These are phyloP conservation scores for Ectropis grisescens DNA, from an alignment of 1,140 invertebrate species.

Conservation along the genomic window DNA sequence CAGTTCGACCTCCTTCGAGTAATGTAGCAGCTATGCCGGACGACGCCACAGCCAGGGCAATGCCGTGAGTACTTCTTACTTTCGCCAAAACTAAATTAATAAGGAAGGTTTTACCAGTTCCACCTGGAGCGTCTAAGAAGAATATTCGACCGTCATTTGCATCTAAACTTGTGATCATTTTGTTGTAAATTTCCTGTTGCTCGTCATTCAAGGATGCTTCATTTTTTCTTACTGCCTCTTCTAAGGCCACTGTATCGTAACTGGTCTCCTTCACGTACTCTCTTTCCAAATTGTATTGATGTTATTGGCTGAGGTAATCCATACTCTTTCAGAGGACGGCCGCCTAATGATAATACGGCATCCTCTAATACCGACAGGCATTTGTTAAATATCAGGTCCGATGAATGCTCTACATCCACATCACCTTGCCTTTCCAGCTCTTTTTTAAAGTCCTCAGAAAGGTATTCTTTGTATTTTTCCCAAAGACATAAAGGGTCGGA, in stretches of 20 bases:
- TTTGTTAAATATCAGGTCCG: slow-evolving; percentile 11
- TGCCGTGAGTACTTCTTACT: slow-evolving; percentile 4
- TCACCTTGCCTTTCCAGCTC: no score
- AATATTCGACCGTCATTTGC: slow-evolving; percentile 5
- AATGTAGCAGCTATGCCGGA: background rate
- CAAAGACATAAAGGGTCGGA: background rate
- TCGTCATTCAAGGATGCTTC: slow-evolving; percentile 5
- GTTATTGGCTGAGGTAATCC: slow-evolving; percentile 7
- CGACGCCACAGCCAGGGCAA: slow-evolving; percentile 1
- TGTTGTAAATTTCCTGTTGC: slow-evolving; percentile 9
- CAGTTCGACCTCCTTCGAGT: background rate
- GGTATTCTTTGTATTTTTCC: background rate
- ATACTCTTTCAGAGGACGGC: slow-evolving; percentile 5
- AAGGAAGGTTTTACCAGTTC: slow-evolving; percentile 5
- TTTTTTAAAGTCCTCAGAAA: slow-evolving; percentile 1
- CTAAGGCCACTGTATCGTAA: slow-evolving; percentile 9
- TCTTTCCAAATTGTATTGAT: slow-evolving; percentile 6
- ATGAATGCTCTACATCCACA: no score
- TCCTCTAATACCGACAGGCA: slow-evolving; percentile 4
- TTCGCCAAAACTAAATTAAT: slow-evolving; percentile 4
- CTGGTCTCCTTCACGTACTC: slow-evolving; percentile 9
- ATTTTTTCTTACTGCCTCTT: slow-evolving; percentile 9
- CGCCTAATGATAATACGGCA: slow-evolving; percentile 3
- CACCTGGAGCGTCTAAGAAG: slow-evolving; percentile 9
- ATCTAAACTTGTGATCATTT: slow-evolving; percentile 7